Evolutionary conservation across 2,888 invertebrate genomes (phyloP).

Genomic region (Dynastes tityus): DNA sequence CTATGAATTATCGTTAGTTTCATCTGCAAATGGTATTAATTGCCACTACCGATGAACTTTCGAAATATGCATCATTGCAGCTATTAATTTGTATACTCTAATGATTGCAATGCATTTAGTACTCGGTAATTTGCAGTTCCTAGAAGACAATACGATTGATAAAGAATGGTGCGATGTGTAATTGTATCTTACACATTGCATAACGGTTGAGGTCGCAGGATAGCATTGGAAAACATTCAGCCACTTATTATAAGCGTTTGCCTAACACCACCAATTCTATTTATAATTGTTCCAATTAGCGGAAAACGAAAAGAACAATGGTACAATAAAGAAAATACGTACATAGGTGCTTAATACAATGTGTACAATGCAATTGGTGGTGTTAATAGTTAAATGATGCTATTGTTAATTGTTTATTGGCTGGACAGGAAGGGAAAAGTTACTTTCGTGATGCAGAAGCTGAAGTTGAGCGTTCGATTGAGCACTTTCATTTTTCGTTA

Average conservation of each 20-base stretch:
- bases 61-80: not conserved
- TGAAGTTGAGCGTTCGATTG: slow-evolving; percentile 13
- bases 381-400: slow-evolving; percentile 21
- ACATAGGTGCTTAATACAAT: slow-evolving; percentile 17
- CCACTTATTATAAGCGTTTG: slow-evolving; percentile 23
- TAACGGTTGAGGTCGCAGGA: slow-evolving; percentile 34
- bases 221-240: slow-evolving; percentile 36
- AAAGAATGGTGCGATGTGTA: slow-evolving; percentile 27
- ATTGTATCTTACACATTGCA: slow-evolving; percentile 11
- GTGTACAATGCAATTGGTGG: slow-evolving; percentile 12
- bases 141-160: slow-evolving; percentile 22
- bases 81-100: not conserved
- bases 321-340: slow-evolving; percentile 30
- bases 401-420: slow-evolving; percentile 39
- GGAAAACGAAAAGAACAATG: slow-evolving; percentile 31
- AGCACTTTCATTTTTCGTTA: slow-evolving; percentile 28
- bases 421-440: slow-evolving; percentile 37
- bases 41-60: not conserved
- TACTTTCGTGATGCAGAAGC: slow-evolving; percentile 29
- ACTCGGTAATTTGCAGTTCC: slow-evolving; percentile 8
- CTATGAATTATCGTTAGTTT: not conserved
- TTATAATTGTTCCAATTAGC: slow-evolving; percentile 30
- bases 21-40: too few species aligned
- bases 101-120: not conserved
- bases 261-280: slow-evolving; percentile 14